Percentiles rank a stretch among this genome's conserved stretches.
These are phyloP conservation scores for Aphaenogaster ashmeadi DNA, from an alignment of 1,140 invertebrate species.

Conservation along the genomic window DNA sequence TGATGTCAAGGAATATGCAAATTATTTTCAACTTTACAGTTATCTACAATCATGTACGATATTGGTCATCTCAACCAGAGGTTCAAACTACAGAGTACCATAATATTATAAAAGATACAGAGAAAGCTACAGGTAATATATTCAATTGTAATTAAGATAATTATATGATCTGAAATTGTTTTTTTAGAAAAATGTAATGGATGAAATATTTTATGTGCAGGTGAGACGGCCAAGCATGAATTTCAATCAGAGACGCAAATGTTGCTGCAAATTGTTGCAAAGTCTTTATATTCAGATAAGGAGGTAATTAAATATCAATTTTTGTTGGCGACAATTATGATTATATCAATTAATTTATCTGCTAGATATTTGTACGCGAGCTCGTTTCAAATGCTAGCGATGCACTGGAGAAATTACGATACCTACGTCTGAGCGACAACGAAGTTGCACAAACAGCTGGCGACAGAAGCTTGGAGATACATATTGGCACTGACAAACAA, in stretches of 20 bases:
- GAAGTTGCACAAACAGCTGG: slow-evolving; percentile 82
- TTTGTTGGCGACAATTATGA: neutral
- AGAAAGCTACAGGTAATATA: slow-evolving; percentile 88
- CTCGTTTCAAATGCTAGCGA: slow-evolving; percentile 99
- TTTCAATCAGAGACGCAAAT: slow-evolving; percentile 99
- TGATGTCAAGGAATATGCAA: neutral
- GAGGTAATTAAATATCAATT: slow-evolving; percentile 90
- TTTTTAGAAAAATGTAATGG: slow-evolving; percentile 22
- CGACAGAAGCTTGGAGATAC: slow-evolving; percentile 93
- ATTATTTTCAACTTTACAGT: slow-evolving; percentile 67
- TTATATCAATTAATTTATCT: slow-evolving; percentile 31
- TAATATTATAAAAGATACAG: slow-evolving; percentile 87
- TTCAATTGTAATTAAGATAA: slow-evolving; percentile 61
- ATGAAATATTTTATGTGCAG: slow-evolving; percentile 75
- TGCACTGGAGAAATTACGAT: slow-evolving; percentile 97
- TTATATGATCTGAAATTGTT: slow-evolving; percentile 1
- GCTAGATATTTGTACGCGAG: slow-evolving; percentile 97
- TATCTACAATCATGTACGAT: slow-evolving; percentile 64
- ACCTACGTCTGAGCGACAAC: slow-evolving; percentile 90
- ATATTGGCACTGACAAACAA: slow-evolving; percentile 96
- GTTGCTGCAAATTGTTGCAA: slow-evolving; percentile 98
- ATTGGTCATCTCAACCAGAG: slow-evolving; percentile 81
- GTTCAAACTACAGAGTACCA: slow-evolving; percentile 83
- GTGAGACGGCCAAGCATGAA: slow-evolving; percentile 90
- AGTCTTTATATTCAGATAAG: slow-evolving; percentile 98